Percentiles rank a stretch among this genome's conserved stretches.
phyloP scores from a whole-genome alignment of 2,113 vertebrate species.

The Orthochromis indermauri region DNA sequence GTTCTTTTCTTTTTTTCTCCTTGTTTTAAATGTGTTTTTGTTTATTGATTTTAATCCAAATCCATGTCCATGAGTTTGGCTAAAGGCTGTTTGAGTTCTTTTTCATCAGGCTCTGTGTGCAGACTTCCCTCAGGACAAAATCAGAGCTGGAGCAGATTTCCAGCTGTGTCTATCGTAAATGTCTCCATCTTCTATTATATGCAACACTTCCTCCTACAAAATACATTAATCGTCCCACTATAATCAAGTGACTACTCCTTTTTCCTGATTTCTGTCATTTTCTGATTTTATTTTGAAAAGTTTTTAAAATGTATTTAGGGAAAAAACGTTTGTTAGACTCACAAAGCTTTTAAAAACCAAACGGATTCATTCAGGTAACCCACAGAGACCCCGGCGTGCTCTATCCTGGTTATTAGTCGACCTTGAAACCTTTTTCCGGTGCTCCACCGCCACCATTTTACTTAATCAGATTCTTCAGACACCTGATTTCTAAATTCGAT shows the following conservation, averaged over 20 bases:
- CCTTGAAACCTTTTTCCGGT: not conserved
- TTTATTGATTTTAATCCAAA: not conserved
- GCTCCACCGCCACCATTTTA: not conserved
- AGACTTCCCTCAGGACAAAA: not conserved
- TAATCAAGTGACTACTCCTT: not conserved
- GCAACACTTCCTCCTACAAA: not conserved
- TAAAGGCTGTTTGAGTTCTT: not conserved
- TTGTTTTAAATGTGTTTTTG: not conserved
- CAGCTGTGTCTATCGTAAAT: not conserved
- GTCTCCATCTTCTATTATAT: not conserved
- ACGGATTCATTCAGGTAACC: rapidly evolving
- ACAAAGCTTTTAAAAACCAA: not conserved
- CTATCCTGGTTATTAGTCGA: not conserved
- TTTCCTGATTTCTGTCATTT: not conserved
- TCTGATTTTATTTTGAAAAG: not conserved
- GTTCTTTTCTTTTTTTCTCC: not conserved
- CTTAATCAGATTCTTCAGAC: not conserved
- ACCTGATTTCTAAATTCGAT: not conserved
- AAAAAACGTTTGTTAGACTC: rapidly evolving
- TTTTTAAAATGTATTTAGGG: not conserved
- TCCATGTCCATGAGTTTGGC: not conserved
- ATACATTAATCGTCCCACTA: not conserved
- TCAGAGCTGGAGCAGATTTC: not conserved
- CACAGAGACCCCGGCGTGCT: not conserved
- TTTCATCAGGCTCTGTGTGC: not conserved